Conservation (phyloP, 2,888 invertebrate species). For the Heliothis peltigera region DNA sequence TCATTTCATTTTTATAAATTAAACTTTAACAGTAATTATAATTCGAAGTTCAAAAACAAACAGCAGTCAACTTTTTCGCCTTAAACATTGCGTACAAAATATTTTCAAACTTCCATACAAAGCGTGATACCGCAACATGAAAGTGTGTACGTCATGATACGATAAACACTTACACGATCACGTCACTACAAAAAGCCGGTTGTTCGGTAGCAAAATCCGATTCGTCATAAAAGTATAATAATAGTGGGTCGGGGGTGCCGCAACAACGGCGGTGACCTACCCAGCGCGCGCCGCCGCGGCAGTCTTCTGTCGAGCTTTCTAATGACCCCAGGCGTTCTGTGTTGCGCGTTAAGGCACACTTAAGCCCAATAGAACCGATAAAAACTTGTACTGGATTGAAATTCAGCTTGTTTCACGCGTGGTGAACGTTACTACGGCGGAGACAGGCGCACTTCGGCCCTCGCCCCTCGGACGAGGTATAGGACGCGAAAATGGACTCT, state of each 20-base stretch:
- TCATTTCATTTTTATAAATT: not conserved
- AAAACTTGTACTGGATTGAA: conserved; percentile 78
- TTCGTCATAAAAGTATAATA: conserved; percentile 90
- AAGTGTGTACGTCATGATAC: conserved; percentile 58
- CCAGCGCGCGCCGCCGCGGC: conserved; percentile 88
- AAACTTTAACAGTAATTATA: not conserved
- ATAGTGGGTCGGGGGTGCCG: conserved; percentile 88
- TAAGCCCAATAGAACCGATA: conserved; percentile 72
- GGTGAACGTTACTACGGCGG: conserved; percentile 69
- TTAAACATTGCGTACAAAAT: conserved; percentile 10
- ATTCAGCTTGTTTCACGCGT: conserved; percentile 78
- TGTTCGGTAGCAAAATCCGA: conserved; percentile 85
- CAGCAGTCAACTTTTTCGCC: not conserved
- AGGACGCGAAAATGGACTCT: conserved; percentile 83
- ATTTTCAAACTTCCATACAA: conserved; percentile 29
- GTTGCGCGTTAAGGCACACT: conserved; percentile 79
- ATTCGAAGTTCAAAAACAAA: not conserved
- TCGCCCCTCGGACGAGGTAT: conserved; percentile 56
- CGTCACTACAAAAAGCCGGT: conserved; percentile 78
- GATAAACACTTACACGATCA: conserved; percentile 72
- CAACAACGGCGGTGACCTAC: conserved; percentile 88
- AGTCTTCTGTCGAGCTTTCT: conserved; percentile 88
- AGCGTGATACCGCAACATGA: conserved; percentile 39
- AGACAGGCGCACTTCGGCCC: conserved; percentile 80
- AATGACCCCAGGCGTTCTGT: conserved; percentile 88